A percentile compares a stretch with the other conserved stretches of the same genome.
Evolutionary conservation across 2,888 invertebrate species (phyloP).

Genomic region (Thalpophila matura): DNA sequence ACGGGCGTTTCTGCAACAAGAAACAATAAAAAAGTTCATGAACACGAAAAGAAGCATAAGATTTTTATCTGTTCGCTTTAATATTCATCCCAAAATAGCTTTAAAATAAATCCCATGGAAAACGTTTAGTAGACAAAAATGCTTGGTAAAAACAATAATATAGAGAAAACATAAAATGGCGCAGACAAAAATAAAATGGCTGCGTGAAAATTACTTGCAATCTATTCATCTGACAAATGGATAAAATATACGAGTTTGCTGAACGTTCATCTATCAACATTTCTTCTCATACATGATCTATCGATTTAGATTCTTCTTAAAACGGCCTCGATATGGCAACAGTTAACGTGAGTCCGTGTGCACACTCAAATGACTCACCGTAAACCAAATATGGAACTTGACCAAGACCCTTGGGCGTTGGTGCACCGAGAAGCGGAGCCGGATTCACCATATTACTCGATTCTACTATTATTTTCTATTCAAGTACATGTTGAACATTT

Average conservation of each 20-base stretch:
- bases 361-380: constrained; percentile 75
- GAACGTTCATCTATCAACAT: constrained; percentile 63
- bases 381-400: constrained; percentile 78
- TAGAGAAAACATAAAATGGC: constrained; percentile 8
- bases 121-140: constrained; percentile 5
- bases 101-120: constrained; percentile 1
- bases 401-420: constrained; percentile 67
- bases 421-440: constrained; percentile 69
- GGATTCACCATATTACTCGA: constrained; percentile 62
- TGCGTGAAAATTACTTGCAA: constrained; percentile 28
- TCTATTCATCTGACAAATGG: constrained; percentile 56
- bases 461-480: constrained; percentile 53
- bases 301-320: constrained; percentile 70
- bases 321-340: constrained; percentile 69
- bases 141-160: background rate
- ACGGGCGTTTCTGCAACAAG: constrained; percentile 22
- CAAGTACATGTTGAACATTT: constrained; percentile 40
- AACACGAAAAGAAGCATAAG: constrained; percentile 6
- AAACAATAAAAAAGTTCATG: constrained; percentile 39
- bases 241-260: constrained; percentile 44
- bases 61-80: constrained; percentile 6
- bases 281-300: constrained; percentile 44
- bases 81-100: constrained; percentile 10
- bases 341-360: constrained; percentile 63
- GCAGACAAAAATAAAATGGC: constrained; percentile 18